Evolutionary conservation across 2,888 invertebrate genomes (phyloP).

Genomic region (Caenorhabditis zanzibari): DNA sequence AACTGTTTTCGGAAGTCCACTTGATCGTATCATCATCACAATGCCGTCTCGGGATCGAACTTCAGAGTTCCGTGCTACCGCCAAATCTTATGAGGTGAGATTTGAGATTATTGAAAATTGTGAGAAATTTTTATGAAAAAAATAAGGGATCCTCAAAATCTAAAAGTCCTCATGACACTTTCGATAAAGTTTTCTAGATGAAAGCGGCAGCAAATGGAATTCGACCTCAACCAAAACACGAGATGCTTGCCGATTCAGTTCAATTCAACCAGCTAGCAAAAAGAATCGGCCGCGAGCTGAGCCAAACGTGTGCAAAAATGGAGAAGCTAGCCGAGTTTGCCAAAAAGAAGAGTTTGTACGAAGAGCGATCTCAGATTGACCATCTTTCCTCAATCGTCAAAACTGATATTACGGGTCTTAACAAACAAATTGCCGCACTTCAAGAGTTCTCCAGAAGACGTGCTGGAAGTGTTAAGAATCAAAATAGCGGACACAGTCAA

Average conservation of each 20-base stretch:
- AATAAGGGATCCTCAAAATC: no score
- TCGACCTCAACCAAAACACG: constrained; percentile 69
- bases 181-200: constrained; percentile 70
- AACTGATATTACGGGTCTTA: constrained; percentile 94
- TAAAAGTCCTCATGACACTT: not conserved
- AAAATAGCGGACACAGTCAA: constrained; percentile 85
- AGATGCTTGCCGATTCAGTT: constrained; percentile 76
- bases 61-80: constrained; percentile 80
- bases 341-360: constrained; percentile 96
- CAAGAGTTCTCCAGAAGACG: constrained; percentile 83
- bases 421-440: constrained; percentile 95
- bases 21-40: constrained; percentile 70
- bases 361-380: constrained; percentile 97
- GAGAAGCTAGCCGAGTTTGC: constrained; percentile 95
- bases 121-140: not conserved
- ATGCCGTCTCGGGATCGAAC: constrained; percentile 83
- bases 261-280: constrained; percentile 83
- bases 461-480: constrained; percentile 57
- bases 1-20: constrained; percentile 68
- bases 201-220: constrained; percentile 72
- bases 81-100: constrained; percentile 80
- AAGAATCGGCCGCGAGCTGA: constrained; percentile 94
- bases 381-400: constrained; percentile 97
- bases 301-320: constrained; percentile 95
- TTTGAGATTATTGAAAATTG: not conserved